Evolutionary conservation across 2,888 invertebrate genomes (phyloP).

Genomic region (Philonicus albiceps): DNA sequence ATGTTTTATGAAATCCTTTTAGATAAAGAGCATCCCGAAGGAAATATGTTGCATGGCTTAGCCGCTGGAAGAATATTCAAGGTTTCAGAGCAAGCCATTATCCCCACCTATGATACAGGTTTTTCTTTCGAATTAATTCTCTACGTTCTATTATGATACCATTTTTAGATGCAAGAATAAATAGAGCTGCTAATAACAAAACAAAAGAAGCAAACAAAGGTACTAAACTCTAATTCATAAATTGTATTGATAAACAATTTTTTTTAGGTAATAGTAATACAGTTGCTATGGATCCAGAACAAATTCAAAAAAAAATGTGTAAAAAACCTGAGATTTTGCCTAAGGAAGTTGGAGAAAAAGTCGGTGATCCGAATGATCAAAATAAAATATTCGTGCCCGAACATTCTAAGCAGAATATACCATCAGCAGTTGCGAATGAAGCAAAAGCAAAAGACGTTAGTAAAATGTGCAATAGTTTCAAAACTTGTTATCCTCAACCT

Average conservation of each 20-base stretch:
- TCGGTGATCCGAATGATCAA: neutral
- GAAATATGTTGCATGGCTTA: conserved; percentile 57
- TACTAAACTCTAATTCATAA: neutral
- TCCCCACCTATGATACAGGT: conserved; percentile 51
- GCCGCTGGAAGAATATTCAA: conserved; percentile 61
- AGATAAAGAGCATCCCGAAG: conserved; percentile 78
- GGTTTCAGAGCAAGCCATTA: conserved; percentile 63
- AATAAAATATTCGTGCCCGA: neutral
- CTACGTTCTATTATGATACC: neutral
- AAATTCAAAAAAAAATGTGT: neutral
- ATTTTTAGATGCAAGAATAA: neutral
- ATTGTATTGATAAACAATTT: neutral
- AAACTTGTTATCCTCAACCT: neutral
- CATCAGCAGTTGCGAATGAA: neutral
- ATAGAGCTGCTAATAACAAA: neutral
- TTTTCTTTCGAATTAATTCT: neutral
- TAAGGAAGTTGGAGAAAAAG: neutral
- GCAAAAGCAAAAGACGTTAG: neutral
- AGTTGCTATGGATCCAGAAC: neutral
- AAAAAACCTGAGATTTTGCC: neutral
- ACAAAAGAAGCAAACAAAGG: neutral
- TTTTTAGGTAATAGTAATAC: neutral
- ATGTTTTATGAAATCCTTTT: conserved; percentile 81
- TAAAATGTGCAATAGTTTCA: neutral
- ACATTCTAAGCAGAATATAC: neutral